phyloP scores from a whole-genome alignment of 2,888 invertebrate species.

The Crepidodera aurea region DNA sequence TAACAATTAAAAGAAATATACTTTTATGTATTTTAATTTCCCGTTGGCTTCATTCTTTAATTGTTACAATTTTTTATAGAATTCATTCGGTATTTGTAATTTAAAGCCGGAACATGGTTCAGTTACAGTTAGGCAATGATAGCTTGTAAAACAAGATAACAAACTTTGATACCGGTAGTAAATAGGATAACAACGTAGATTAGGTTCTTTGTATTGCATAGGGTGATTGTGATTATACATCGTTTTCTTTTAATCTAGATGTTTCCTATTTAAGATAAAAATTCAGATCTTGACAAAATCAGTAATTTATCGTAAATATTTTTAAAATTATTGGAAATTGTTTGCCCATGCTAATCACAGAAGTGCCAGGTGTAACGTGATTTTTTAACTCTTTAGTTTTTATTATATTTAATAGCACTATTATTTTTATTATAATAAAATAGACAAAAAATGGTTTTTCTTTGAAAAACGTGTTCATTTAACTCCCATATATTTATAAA shows the following conservation, averaged over 20 bases:
- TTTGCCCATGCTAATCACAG: too few species aligned
- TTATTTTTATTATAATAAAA: too few species aligned
- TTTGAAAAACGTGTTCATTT: too few species aligned
- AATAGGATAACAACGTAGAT: slow-evolving; percentile 9
- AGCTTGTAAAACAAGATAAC: slow-evolving; percentile 13
- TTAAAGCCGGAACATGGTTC: slow-evolving; percentile 10
- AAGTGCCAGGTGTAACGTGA: too few species aligned
- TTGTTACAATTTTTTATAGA: slow-evolving; percentile 3
- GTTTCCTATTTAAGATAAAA: slow-evolving; percentile 7
- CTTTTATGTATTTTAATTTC: slow-evolving; percentile 2
- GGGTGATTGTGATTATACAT: neutral
- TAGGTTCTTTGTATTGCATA: neutral
- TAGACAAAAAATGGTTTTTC: too few species aligned
- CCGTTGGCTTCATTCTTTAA: neutral
- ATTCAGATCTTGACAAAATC: too few species aligned
- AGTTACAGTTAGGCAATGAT: slow-evolving; percentile 1
- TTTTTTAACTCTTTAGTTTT: too few species aligned
- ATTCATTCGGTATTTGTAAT: slow-evolving; percentile 4
- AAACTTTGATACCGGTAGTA: slow-evolving; percentile 15
- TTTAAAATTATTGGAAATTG: too few species aligned
- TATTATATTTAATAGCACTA: too few species aligned
- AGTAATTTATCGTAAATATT: too few species aligned
- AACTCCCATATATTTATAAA: too few species aligned
- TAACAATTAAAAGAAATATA: too few species aligned
- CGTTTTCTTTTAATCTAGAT: neutral